Evolutionary conservation across 2,888 invertebrate genomes (phyloP).

Genomic region (Pyrochroa serraticornis): DNA sequence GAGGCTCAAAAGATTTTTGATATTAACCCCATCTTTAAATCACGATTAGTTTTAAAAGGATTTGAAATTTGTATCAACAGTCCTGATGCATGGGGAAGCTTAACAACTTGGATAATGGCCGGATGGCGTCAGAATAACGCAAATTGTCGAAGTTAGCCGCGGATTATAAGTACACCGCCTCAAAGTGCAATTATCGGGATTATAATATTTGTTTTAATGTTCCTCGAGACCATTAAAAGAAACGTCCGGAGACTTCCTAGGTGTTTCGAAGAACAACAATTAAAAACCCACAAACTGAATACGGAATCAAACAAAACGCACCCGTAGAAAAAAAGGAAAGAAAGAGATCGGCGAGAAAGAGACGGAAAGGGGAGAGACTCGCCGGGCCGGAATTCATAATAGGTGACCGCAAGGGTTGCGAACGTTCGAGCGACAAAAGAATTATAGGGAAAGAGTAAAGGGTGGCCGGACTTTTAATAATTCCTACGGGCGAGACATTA

Average conservation of each 20-base stretch:
- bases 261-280: conserved; percentile 9
- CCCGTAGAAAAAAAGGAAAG: background rate
- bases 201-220: conserved; percentile 60
- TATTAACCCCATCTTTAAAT: too few relatives aligned
- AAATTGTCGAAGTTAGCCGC: conserved; percentile 37
- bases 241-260: conserved; percentile 35
- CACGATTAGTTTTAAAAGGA: too few relatives aligned
- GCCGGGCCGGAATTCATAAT: conserved; percentile 32
- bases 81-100: too few relatives aligned
- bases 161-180: conserved; percentile 44
- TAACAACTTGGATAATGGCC: background rate
- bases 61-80: too few relatives aligned
- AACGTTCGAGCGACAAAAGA: conserved; percentile 45
- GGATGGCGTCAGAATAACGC: conserved; percentile 17
- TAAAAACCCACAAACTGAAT: background rate
- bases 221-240: conserved; percentile 51
- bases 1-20: too few relatives aligned
- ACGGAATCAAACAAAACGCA: background rate
- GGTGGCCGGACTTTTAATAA: conserved; percentile 54
- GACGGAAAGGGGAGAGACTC: conserved; percentile 7
- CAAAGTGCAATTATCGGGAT: conserved; percentile 59
- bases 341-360: conserved; percentile 4
- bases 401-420: conserved; percentile 34
- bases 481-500: conserved; percentile 51
- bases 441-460: conserved; percentile 53